phyloP scores from a whole-genome alignment of 2,888 invertebrate genomes.

The Thera obeliscata region DNA sequence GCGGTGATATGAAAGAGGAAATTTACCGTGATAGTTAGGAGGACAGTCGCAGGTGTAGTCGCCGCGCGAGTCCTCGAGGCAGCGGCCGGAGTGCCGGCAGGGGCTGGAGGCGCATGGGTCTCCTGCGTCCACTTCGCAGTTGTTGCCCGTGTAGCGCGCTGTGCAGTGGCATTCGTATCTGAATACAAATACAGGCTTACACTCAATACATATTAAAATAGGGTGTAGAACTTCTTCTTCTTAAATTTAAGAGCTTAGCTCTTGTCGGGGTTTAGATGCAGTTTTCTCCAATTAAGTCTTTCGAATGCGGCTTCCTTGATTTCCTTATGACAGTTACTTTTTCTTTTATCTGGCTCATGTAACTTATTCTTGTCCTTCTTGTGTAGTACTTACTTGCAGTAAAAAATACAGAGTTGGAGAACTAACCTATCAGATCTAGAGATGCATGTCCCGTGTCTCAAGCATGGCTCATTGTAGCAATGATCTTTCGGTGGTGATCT shows the following conservation, averaged over 20 bases:
- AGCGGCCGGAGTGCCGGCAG: conserved; percentile 88
- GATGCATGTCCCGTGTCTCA: conserved; percentile 92
- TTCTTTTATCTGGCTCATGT: too few species aligned
- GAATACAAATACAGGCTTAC: neutral
- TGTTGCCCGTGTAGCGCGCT: conserved; percentile 93
- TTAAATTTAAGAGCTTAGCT: too few species aligned
- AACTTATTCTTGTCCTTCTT: neutral
- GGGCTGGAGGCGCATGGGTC: conserved; percentile 88
- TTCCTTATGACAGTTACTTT: too few species aligned
- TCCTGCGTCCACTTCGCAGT: conserved; percentile 93
- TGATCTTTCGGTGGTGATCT: conserved; percentile 86
- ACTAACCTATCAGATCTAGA: conserved; percentile 87
- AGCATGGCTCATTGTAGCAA: conserved; percentile 92
- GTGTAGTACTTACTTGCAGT: neutral
- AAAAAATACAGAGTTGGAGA: neutral
- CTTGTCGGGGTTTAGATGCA: too few species aligned
- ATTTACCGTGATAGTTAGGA: conserved; percentile 86
- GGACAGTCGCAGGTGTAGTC: conserved; percentile 89
- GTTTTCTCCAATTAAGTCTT: too few species aligned
- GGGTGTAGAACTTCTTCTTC: too few species aligned
- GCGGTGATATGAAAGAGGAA: neutral
- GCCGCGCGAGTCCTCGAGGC: conserved; percentile 86
- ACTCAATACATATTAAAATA: too few species aligned
- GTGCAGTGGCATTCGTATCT: conserved; percentile 93
- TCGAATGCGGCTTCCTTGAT: too few species aligned